Evolutionary conservation across 35 echinoderm and acorn worm genomes (phyloP), one percentile per base, ranked within the genome.

Genomic region (Ptychodera flava): DNA sequence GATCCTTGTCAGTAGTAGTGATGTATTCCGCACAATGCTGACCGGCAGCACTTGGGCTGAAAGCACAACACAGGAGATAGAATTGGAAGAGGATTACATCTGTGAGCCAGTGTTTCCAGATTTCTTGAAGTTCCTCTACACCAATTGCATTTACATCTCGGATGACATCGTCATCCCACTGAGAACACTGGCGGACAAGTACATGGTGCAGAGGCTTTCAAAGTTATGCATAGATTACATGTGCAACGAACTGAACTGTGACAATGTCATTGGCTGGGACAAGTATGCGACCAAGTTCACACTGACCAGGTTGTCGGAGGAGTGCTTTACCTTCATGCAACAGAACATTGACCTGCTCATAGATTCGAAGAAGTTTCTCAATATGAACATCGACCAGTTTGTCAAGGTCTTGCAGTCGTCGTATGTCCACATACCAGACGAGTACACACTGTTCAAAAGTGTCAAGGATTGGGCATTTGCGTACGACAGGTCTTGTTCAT

Each of bases 401-500:
- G 85, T 83, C 38, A 35, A 45, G 29, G 78, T 91, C 16, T 30
- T 86, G 14, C 38, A 78, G 15, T 78, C 78, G 32, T 80, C 84
- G 0, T 76, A 91, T 77, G 37, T 91, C 0, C 36, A 86, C 1
- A 80, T 91, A 78, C 35, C 35, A 0, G 89, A 91, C 36, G 89
- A 91, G 29, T 86, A 86, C 45, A 53, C 84, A 33, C 80, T 91
- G 35, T 91, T 86, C 33, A 80, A 82, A 52, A 84, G 83, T 6
- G n/a, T 91, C 16, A 84, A 91, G 64, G 28, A 85, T 29, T 91
- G 89, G 89, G 79, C 93, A 12, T 92, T 94, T 31, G 91, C 95
- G 0, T 87, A 92, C 33, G 93, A 92, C 53, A 90, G 92, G 37
- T 92, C 92, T 12, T 87, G 91, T 28, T 77, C 92, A n/a, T 29